Evolutionary conservation across 2,113 vertebrate genomes (phyloP), one percentile per base, ranked within the genome.

Genomic region (Scomber scombrus): DNA sequence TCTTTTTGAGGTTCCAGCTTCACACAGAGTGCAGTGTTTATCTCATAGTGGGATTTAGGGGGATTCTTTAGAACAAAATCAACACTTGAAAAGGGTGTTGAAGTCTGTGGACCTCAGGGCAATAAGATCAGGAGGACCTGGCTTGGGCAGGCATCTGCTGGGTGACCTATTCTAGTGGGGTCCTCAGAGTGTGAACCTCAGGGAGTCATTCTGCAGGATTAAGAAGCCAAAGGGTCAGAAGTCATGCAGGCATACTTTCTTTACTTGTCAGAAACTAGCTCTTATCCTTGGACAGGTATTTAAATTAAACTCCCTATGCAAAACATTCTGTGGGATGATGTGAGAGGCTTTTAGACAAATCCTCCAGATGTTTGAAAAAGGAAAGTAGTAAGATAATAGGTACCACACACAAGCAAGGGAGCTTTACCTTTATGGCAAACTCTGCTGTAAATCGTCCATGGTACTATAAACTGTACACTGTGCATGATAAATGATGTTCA

Each of bases 161-260:
- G 47, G 55, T 78, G 81, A 89, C 83, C 81, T 88, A n/a, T 72
- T 83, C 82, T 74, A 64, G 68, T 78, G 26, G 76, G 82, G 78
- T 54, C 70, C 72, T 80, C 55, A 0, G 55, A 84, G 52, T 21
- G 3, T 45, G 66, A 74, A 61, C 86, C 80, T 65, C 43, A 69
- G 85, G 79, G 85, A 84, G 84, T 74, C 78, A 80, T 85, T 87
- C 52, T 85, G 64, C 57, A 79, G 71, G 57, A 88, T 87, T 75
- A 80, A 21, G 46, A 69, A 58, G 72, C 64, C 71, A 71, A 34
- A 81, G 76, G 85, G 77, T 84, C 81, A 77, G 68, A 43, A 67
- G n/a, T 71, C 81, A 78, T 8, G 47, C 62, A 63, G 75, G 19
- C 63, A 4, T 54, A 31, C 49, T 72, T 83, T 64, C 62, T 74